phyloP scores from a whole-genome alignment of 2,888 invertebrate species.

The Ectobius pallidus region DNA sequence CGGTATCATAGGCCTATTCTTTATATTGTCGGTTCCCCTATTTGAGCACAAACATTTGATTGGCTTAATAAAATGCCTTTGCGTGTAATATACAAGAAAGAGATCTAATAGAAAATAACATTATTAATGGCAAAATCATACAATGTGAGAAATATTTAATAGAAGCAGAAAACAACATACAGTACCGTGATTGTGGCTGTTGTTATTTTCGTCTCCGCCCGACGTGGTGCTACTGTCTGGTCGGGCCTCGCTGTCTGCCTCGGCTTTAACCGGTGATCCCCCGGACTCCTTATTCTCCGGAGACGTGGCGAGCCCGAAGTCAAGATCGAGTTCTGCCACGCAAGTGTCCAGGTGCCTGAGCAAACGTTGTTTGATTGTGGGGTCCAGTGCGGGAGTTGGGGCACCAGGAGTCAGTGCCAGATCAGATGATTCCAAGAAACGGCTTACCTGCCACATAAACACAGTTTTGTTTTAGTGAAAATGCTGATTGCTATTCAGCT shows the following conservation, averaged over 20 bases:
- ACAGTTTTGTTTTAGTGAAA: background rate
- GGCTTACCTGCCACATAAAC: conserved; percentile 55
- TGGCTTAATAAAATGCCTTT: no score
- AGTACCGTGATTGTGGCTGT: no score
- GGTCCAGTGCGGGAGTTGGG: conserved; percentile 51
- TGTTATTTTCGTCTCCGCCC: conserved; percentile 57
- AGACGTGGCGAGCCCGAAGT: conserved; percentile 54
- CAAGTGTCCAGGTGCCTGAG: conserved; percentile 66
- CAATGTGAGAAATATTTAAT: no score
- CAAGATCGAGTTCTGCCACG: conserved; percentile 65
- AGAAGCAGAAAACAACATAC: no score
- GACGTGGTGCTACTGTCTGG: conserved; percentile 56
- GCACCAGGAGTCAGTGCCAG: conserved; percentile 52
- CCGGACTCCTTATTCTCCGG: conserved; percentile 49
- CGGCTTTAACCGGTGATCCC: conserved; percentile 53
- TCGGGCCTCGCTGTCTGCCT: conserved; percentile 52
- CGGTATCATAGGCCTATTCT: no score
- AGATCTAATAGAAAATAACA: no score
- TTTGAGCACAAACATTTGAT: no score
- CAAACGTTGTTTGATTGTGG: conserved; percentile 63
- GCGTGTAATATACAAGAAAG: no score
- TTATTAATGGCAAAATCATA: no score
- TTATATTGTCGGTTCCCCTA: no score
- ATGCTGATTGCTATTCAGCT: no score
- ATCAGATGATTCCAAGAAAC: conserved; percentile 66